phyloP scores from a whole-genome alignment of 2,888 invertebrate genomes.

The Octodonta nipae region DNA sequence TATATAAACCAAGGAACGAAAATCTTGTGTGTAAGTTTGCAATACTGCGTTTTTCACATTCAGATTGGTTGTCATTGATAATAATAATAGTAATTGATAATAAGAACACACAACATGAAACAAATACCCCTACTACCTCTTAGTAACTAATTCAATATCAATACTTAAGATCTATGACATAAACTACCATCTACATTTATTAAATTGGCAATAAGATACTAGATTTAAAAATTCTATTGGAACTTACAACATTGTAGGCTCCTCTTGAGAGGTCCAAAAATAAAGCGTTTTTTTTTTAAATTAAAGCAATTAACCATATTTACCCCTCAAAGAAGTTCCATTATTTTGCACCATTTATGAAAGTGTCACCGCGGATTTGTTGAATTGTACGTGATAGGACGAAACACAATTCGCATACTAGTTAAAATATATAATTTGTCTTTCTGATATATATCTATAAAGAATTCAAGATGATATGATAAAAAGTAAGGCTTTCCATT shows the following conservation, averaged over 20 bases:
- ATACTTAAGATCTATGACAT: conserved; percentile 28
- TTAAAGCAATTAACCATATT: conserved; percentile 27
- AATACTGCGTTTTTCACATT: conserved; percentile 14
- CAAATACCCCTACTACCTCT: conserved; percentile 33
- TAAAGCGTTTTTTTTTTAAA: conserved; percentile 28
- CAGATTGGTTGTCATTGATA: conserved; percentile 23
- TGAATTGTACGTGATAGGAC: conserved; percentile 9
- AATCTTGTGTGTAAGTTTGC: no score
- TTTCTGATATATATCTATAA: no score
- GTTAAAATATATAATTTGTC: no score
- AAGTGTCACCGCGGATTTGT: conserved; percentile 8
- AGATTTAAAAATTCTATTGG: conserved; percentile 35
- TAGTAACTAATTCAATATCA: conserved; percentile 35
- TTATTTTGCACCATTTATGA: conserved; percentile 30
- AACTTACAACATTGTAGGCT: conserved; percentile 31
- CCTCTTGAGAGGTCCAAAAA: conserved; percentile 22
- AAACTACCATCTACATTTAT: conserved; percentile 5
- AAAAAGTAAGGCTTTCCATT: no score
- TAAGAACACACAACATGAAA: conserved; percentile 32
- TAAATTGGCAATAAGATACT: conserved; percentile 37
- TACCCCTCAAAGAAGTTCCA: conserved; percentile 23
- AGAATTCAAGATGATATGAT: no score
- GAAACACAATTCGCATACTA: no score
- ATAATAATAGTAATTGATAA: no score
- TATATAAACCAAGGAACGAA: no score